phyloP scores from a whole-genome alignment of 2,888 invertebrate species.

The Lapara coniferarum region DNA sequence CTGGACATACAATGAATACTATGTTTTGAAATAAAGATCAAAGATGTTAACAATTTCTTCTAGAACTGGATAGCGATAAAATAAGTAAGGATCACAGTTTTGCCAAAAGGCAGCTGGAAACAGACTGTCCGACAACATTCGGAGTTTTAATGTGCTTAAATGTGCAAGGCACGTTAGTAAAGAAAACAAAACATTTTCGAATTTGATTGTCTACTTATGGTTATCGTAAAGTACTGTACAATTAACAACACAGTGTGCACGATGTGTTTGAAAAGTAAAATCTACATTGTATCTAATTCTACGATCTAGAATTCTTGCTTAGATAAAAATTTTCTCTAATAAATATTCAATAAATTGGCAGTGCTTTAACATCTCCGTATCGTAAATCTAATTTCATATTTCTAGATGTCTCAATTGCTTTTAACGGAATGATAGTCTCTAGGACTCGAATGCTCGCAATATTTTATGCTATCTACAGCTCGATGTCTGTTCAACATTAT shows the following conservation, averaged over 20 bases:
- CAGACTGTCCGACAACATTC: slow-evolving; percentile 41
- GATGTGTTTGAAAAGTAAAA: slow-evolving; percentile 38
- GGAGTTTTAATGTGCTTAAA: slow-evolving; percentile 41
- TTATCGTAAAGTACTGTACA: slow-evolving; percentile 13
- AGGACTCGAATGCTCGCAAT: not conserved
- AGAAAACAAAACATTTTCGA: slow-evolving; percentile 6
- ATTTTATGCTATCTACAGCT: not conserved
- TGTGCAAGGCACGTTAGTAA: not conserved
- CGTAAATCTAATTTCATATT: slow-evolving; percentile 46
- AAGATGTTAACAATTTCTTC: not conserved
- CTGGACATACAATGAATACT: not conserved
- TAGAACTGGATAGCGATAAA: slow-evolving; percentile 22
- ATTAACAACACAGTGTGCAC: slow-evolving; percentile 24
- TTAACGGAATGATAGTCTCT: slow-evolving; percentile 36
- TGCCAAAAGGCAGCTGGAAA: slow-evolving; percentile 54
- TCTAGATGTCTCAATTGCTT: slow-evolving; percentile 35
- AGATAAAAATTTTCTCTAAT: slow-evolving; percentile 51
- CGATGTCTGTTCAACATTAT: slow-evolving; percentile 3
- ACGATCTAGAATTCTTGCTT: slow-evolving; percentile 51
- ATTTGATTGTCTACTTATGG: slow-evolving; percentile 6
- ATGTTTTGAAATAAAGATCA: not conserved
- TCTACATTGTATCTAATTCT: slow-evolving; percentile 42
- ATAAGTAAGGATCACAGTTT: slow-evolving; percentile 49
- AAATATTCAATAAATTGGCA: slow-evolving; percentile 70
- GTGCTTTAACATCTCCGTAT: slow-evolving; percentile 66